These are phyloP conservation scores for Bubo bubo DNA, from an alignment of 2,113 vertebrate genomes.

Conservation along the genomic window DNA sequence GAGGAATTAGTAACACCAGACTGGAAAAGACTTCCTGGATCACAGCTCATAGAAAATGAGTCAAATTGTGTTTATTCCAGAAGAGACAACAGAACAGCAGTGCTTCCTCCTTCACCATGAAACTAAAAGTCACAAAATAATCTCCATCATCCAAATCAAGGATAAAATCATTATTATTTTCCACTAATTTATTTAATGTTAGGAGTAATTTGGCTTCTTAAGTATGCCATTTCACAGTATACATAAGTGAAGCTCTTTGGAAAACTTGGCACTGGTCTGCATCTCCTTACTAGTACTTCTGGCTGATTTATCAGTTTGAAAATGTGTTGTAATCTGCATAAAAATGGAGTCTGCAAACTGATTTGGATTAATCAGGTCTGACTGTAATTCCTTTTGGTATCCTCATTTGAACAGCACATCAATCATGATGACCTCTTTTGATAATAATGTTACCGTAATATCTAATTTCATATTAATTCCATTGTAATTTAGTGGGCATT, in stretches of 20 bases:
- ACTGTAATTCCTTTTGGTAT: slow-evolving; percentile 70
- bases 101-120: neutral
- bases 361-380: slow-evolving; percentile 71
- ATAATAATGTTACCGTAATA: slow-evolving; percentile 74
- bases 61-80: neutral
- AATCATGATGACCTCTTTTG: slow-evolving; percentile 73
- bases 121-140: neutral
- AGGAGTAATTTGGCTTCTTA: neutral
- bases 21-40: neutral
- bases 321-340: slow-evolving; percentile 70
- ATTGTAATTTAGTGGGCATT: slow-evolving; percentile 71
- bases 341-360: slow-evolving; percentile 68
- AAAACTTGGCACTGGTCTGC: slow-evolving; percentile 11
- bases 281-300: neutral
- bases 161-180: neutral
- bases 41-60: neutral
- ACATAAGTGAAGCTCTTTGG: neutral
- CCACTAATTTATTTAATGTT: neutral
- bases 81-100: neutral
- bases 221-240: neutral
- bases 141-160: neutral
- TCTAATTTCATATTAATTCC: slow-evolving; percentile 78
- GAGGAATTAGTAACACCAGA: neutral
- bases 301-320: slow-evolving; percentile 67
- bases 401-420: slow-evolving; percentile 70